Evolutionary conservation across 1,140 invertebrate species (phyloP), one percentile per base, ranked within the genome.

Genomic region (Panagrolaimus sp.): DNA sequence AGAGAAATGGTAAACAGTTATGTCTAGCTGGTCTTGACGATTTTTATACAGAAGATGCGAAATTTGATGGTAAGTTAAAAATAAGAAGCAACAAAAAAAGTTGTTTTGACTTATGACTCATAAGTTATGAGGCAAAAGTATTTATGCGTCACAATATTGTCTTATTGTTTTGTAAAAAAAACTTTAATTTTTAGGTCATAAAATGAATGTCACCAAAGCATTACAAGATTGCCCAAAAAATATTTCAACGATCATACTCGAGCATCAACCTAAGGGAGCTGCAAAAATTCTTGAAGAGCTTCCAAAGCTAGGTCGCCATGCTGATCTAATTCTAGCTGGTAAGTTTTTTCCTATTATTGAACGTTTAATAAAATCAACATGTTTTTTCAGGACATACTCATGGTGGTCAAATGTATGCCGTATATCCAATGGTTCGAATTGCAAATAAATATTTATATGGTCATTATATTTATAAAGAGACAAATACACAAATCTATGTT

Each of bases 21-120:
- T 76, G 74, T 63, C 9, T 76, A 9, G 75, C 73, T 3, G 74
- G 74, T 0, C 63, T 76, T 1, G 74, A 76, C 31, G 74, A 76
- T 51, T 31, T 78, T 20, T 47, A 69, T 38, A 67, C 74, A 13
- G 63, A 67, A 11, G 43, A 43, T 14, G 31, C 74, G 4, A 25
- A 71, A 16, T 42, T 77, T 38, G 20, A 53, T 57, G 73, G 76
- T 38, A 38, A 38, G 31, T 38, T 7, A 38, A 38, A 38, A 38
- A 2, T 38, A 4, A 38, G 7, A 38, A 4, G 31, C 2, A 4
- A n/a, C n/a, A n/a, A n/a, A n/a, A n/a, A n/a, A n/a, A n/a, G n/a
- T n/a, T n/a, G n/a, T n/a, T n/a, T n/a, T n/a, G n/a, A n/a, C n/a
- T n/a, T n/a, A n/a, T n/a, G n/a, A n/a, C n/a, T n/a, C 31, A 38